Conservation (phyloP, 1,140 invertebrate genomes). For the Drosophila funebris region DNA sequence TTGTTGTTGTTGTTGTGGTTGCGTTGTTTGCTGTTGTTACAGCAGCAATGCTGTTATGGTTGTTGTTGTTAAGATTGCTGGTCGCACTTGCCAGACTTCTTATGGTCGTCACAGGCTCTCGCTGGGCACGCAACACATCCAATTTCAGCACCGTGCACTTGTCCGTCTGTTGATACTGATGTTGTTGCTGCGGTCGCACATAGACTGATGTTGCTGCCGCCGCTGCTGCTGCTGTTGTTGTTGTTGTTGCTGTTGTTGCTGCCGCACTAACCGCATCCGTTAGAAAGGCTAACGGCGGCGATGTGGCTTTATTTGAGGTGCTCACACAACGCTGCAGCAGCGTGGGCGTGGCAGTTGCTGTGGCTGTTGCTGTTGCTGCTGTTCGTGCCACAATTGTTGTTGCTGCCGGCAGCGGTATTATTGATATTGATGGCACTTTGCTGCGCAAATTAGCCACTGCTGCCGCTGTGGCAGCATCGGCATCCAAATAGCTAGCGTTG, state of each 20-base stretch:
- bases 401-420: conserved; percentile 75
- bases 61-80: conserved; percentile 1
- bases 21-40: conserved; percentile 31
- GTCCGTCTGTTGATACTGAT: conserved; percentile 81
- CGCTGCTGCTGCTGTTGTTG: conserved; percentile 1
- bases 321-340: conserved; percentile 34
- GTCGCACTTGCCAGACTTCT: conserved; percentile 31
- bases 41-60: conserved; percentile 1
- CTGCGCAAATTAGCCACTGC: conserved; percentile 70
- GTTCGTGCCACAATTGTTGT: conserved; percentile 63
- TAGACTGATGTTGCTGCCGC: not conserved
- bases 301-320: conserved; percentile 78
- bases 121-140: conserved; percentile 60
- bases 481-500: conserved; percentile 45
- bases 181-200: conserved; percentile 70
- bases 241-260: not conserved
- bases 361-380: too few relatives aligned
- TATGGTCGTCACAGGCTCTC: conserved; percentile 37
- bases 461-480: conserved; percentile 71
- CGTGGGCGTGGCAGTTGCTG: conserved; percentile 6
- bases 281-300: conserved; percentile 69
- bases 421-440: conserved; percentile 81
- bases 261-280: conserved; percentile 28
- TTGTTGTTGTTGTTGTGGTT: conserved; percentile 36
- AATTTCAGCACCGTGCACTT: conserved; percentile 80